Base-by-base conservation (phyloP, 2,888 invertebrate genomes). In the Octonoba sinensis region DNA sequence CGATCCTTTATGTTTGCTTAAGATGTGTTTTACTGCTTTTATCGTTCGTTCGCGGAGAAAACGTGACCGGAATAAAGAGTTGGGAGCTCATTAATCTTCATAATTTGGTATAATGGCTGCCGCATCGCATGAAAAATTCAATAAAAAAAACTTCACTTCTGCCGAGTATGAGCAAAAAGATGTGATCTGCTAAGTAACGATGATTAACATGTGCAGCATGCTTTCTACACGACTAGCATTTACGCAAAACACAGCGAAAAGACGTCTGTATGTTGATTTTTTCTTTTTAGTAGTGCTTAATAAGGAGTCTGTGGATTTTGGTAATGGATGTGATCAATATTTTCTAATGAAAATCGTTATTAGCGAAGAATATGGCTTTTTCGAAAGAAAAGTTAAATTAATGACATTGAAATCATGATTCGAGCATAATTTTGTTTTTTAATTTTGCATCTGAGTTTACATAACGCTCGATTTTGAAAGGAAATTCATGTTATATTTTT, bases 41-140 rank as follows among this genome's bases (percentile, higher is more conserved):
- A 71, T 57, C 36, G 66, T 65, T 78, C 59, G 24, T 65, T 12
- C 65, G 2, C 27, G 36, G 16, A 36, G 54, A 54, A 22, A 66
- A 78, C 78, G 78, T 78, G 78, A 71, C 78, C 51, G n/a, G 71
- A 71, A 72, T 78, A 72, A 66, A 66, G 71, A 71, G 36, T 12
- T 20, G 24, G 18, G 36, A 66, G 36, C 65, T 78, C 78, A 78
- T 78, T 78, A 78, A 78, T 78, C 78, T 71, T 78, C 71, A 78
- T 78, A 78, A 78, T 78, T 72, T 78, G 78, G 47, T 66, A 57
- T 71, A 78, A 78, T 72, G 78, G 78, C 51, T 51, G 59, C 71
- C n/a, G 78, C 72, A 78, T 72, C 71, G 78, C 51, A 66, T 72
- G 71, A 78, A 78, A 78, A 78, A 72, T 78, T 78, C 78, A 71